Evolutionary conservation across 2,113 vertebrate genomes (phyloP).

Genomic region (Pantherophis guttatus): DNA sequence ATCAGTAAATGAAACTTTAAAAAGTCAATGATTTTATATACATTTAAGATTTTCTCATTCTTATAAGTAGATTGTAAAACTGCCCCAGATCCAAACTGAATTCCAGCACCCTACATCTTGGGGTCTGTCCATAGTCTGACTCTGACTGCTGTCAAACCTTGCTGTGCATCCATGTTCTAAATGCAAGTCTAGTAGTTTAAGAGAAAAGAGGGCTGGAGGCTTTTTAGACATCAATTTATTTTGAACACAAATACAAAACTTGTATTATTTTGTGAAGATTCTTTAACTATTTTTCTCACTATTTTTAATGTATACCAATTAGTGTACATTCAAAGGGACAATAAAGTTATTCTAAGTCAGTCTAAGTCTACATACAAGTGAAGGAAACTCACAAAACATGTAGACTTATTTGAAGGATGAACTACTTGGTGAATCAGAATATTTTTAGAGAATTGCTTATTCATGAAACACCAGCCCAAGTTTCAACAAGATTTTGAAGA

Average conservation of each 20-base stretch:
- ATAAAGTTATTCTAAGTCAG: too few species aligned
- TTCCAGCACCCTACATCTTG: neutral
- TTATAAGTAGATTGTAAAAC: neutral
- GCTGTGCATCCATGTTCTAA: neutral
- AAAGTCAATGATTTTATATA: neutral
- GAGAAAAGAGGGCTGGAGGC: neutral
- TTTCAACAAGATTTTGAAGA: neutral
- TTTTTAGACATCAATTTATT: neutral
- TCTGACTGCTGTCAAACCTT: neutral
- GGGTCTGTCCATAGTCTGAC: neutral
- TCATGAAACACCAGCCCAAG: neutral
- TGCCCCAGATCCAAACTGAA: neutral
- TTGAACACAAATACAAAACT: neutral
- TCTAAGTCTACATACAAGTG: too few species aligned
- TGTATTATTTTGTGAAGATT: neutral
- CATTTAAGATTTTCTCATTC: neutral
- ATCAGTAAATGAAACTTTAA: neutral
- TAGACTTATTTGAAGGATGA: neutral
- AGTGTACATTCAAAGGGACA: too few species aligned
- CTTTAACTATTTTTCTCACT: neutral
- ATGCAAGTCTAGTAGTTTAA: neutral
- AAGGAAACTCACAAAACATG: neutral
- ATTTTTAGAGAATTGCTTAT: neutral
- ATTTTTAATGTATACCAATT: too few species aligned
- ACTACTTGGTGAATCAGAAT: neutral